phyloP scores from a whole-genome alignment of 1,140 invertebrate species.

The Drosophila sp. region DNA sequence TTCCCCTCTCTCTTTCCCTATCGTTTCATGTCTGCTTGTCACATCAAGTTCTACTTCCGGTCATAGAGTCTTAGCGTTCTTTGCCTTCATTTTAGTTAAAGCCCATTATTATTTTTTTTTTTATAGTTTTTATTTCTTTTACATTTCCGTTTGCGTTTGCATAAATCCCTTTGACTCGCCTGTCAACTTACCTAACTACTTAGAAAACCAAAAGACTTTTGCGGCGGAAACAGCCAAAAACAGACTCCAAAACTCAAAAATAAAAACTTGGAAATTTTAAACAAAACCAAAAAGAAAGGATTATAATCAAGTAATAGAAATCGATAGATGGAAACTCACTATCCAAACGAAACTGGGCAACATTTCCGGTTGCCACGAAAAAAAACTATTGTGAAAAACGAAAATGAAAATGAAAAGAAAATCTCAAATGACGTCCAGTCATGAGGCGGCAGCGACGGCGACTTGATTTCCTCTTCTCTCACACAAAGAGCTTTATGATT shows the following conservation, averaged over 20 bases:
- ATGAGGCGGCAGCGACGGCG: conserved; percentile 63
- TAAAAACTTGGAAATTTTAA: conserved; percentile 18
- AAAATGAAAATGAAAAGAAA: neutral
- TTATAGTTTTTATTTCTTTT: conserved; percentile 20
- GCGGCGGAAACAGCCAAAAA: conserved; percentile 50
- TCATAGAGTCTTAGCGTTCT: neutral
- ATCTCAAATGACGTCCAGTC: conserved; percentile 39
- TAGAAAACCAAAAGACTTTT: conserved; percentile 54
- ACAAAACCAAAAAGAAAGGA: conserved; percentile 43
- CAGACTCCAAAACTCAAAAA: conserved; percentile 28
- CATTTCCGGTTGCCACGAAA: conserved; percentile 56
- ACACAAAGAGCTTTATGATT: conserved; percentile 78
- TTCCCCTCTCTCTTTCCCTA: neutral
- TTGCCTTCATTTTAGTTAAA: conserved; percentile 23
- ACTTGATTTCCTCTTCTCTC: conserved; percentile 57
- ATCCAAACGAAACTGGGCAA: conserved; percentile 65
- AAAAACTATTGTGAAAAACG: conserved; percentile 11
- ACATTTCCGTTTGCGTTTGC: conserved; percentile 56
- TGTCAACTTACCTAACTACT: conserved; percentile 66
- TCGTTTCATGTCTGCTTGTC: neutral
- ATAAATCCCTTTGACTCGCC: conserved; percentile 76
- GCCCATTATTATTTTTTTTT: conserved; percentile 40
- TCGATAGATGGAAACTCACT: conserved; percentile 60
- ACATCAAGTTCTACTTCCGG: conserved; percentile 2
- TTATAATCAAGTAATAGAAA: conserved; percentile 68